These are phyloP conservation scores for Aurelia aurita complex sp. Pacific DNA, from an alignment of 30 jellyfish, hydroid and myxozoan genomes.

Conservation along the genomic window DNA sequence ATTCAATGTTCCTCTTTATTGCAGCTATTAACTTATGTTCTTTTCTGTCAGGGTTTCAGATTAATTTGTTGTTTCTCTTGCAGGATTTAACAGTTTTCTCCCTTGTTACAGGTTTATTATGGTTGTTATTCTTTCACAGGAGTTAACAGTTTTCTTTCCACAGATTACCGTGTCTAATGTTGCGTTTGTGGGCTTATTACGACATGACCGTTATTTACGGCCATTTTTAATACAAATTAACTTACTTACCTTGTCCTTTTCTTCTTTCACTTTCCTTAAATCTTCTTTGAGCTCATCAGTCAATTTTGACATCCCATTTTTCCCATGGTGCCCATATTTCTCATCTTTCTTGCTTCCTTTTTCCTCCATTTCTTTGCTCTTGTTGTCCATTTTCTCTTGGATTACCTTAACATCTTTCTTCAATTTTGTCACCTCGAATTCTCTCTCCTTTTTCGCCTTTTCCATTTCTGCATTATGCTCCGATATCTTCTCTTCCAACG, in stretches of 20 bases:
- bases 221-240: too few species aligned
- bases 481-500: slow-evolving; percentile 15
- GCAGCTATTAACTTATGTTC: too few species aligned
- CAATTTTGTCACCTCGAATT: slow-evolving; percentile 65
- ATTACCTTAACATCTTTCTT: slow-evolving; percentile 65
- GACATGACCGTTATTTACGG: too few species aligned
- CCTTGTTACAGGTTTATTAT: too few species aligned
- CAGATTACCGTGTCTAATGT: too few species aligned
- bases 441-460: slow-evolving; percentile 69
- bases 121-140: too few species aligned
- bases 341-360: slow-evolving; percentile 46
- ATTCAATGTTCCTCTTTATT: too few species aligned
- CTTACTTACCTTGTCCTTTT: slow-evolving; percentile 55
- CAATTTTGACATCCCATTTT: slow-evolving; percentile 48
- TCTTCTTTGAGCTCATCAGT: slow-evolving; percentile 75
- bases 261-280: slow-evolving; percentile 55
- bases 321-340: slow-evolving; percentile 42
- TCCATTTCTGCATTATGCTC: slow-evolving; percentile 63
- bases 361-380: slow-evolving; percentile 60
- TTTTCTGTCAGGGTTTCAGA: too few species aligned
- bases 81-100: too few species aligned
- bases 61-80: too few species aligned
- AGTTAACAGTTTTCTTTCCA: too few species aligned
- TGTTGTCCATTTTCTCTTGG: slow-evolving; percentile 77
- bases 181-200: too few species aligned